Base-by-base conservation (phyloP, 2,888 invertebrate genomes). In the Syrphus vitripennis region DNA sequence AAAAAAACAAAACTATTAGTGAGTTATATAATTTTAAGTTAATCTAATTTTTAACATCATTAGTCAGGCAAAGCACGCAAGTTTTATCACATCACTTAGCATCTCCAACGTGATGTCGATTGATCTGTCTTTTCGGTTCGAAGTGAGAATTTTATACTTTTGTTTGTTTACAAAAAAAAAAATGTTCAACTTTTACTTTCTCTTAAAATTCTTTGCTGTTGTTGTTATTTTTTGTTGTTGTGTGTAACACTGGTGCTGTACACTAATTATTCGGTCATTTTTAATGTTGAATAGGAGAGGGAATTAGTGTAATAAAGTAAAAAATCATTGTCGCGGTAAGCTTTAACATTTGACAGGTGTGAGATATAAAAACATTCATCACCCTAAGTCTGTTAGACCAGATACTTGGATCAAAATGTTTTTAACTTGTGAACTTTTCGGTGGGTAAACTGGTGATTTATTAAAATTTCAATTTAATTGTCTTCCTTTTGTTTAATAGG, bases 121-220 rank as follows among this genome's bases (percentile, higher is more conserved):
- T 79, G 45, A 79, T 55, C 34, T 2, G 63, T 63, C 70, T 21
- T 65, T 63, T 57, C 34, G 37, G 59, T 29, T n/a, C 40, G 37
- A 45, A 24, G 29, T 48, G 53, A 75, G 75, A 65, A 55, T 67
- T 29, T 63, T 71, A 50, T 29, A 42, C 7, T 29, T 19, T 24
- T 71, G n/a, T 42, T 50, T 50, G 50, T 50, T 50, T 50, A 50
- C 50, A 57, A 76, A 84, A 80, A 72, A 76, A 53, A 70, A 72
- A 82, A 77, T 82, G n/a, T 77, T 72, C 77, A 63, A 84, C 84
- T 82, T 86, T 81, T 86, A 82, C 84, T 86, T 86, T 86, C 84
- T 72, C 84, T 59, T 34, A 69, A 40, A 21, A 57, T 57, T 34
- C 12, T 19, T 34, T 40, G 61, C n/a, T 14, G 4, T 45, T 53